Conservation (phyloP, 1,140 invertebrate species). For the Berghia stephanieae region DNA sequence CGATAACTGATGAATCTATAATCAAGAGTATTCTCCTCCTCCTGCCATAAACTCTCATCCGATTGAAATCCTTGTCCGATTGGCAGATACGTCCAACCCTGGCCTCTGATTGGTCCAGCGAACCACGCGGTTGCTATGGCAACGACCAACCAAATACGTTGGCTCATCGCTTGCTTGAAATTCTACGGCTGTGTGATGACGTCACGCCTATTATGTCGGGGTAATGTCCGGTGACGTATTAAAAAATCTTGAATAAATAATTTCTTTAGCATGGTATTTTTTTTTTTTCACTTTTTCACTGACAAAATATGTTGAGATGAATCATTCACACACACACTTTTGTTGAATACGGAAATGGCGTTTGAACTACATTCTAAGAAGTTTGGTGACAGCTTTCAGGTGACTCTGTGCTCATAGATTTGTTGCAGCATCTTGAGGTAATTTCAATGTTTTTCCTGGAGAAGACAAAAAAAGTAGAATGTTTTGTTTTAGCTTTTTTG, state of each 20-base stretch:
- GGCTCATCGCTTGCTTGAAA: neutral
- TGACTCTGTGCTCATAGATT: no score
- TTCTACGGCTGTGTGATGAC: neutral
- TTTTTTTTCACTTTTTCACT: no score
- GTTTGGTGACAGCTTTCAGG: no score
- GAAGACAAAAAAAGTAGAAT: no score
- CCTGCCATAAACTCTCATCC: neutral
- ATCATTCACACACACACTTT: neutral
- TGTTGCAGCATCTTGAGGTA: no score
- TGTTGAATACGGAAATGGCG: no score
- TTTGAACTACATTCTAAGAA: no score
- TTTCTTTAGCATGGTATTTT: no score
- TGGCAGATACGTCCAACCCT: conserved; percentile 27
- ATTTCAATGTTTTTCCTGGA: no score
- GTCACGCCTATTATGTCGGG: neutral
- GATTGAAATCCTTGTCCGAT: conserved; percentile 28
- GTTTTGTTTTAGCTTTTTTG: no score
- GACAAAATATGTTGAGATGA: neutral
- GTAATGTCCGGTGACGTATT: neutral
- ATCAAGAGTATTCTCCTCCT: conserved; percentile 2
- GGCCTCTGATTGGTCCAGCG: neutral
- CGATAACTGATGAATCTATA: conserved; percentile 19
- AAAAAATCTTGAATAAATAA: neutral
- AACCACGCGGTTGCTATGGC: conserved; percentile 12
- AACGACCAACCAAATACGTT: neutral